Percentiles rank a stretch among this genome's conserved stretches.
Conservation (phyloP, 2,113 vertebrate species). For the Macrotus californicus region DNA sequence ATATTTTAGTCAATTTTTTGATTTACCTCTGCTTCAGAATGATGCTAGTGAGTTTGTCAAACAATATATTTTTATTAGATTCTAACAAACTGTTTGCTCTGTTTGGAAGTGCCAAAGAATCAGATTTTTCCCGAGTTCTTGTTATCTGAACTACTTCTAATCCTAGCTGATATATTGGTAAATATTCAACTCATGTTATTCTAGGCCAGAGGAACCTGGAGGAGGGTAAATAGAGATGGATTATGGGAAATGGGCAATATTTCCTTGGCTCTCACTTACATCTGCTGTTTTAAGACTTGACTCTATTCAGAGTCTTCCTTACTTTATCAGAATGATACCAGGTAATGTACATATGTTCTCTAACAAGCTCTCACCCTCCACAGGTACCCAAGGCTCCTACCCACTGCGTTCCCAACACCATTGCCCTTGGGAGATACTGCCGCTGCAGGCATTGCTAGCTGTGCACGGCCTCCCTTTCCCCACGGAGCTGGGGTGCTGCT, state of each 20-base stretch:
- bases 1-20: neutral
- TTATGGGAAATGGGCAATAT: neutral
- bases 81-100: neutral
- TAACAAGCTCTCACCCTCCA: neutral
- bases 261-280: neutral
- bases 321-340: neutral
- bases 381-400: neutral
- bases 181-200: neutral
- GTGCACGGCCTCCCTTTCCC: neutral
- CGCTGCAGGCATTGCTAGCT: neutral
- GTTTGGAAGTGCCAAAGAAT: neutral
- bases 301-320: neutral
- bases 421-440: neutral
- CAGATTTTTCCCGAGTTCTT: neutral
- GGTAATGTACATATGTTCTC: neutral
- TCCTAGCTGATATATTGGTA: neutral
- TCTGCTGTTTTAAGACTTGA: neutral
- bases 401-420: neutral
- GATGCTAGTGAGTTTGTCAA: conserved; percentile 4
- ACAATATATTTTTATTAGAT: neutral
- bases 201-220: neutral
- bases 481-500: neutral
- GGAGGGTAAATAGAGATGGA: neutral
- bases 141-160: neutral
- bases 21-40: neutral